Percentiles rank a stretch among this genome's conserved stretches.
phyloP scores from a whole-genome alignment of 2,797 vertebrate genomes.

The Balearica regulorum region DNA sequence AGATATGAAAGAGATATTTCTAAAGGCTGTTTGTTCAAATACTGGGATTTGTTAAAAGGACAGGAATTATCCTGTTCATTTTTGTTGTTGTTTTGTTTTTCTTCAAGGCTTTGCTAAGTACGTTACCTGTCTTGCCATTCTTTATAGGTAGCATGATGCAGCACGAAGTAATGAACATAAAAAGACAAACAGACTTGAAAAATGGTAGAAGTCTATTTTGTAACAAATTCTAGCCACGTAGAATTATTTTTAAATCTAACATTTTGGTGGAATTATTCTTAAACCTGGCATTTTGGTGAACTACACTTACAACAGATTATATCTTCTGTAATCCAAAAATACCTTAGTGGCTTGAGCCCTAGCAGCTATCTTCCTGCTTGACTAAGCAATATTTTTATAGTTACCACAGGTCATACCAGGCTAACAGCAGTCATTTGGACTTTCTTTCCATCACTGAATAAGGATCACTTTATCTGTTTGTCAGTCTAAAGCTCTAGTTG shows the following conservation, averaged over 20 bases:
- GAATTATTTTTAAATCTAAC: background rate
- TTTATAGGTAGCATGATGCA: background rate
- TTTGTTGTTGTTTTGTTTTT: background rate
- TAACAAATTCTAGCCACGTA: background rate
- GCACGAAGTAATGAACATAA: background rate
- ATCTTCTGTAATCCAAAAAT: constrained; percentile 8
- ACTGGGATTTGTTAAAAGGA: background rate
- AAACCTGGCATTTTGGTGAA: constrained; percentile 24
- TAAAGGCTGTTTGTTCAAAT: background rate
- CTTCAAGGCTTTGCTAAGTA: background rate
- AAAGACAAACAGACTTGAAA: background rate
- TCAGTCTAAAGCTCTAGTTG: background rate
- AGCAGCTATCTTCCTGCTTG: constrained; percentile 4
- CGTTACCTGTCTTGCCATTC: background rate
- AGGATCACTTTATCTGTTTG: background rate
- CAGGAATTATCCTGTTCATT: background rate
- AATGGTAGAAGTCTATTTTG: background rate
- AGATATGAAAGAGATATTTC: background rate
- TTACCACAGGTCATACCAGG: background rate
- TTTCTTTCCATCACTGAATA: background rate
- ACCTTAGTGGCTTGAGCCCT: background rate
- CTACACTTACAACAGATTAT: constrained; percentile 8
- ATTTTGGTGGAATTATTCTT: constrained; percentile 40
- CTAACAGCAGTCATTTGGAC: background rate
- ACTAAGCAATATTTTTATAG: constrained; percentile 19